Percentiles rank a stretch among this genome's conserved stretches.
Conservation (phyloP, 2,113 vertebrate species). For the Indicator indicator region DNA sequence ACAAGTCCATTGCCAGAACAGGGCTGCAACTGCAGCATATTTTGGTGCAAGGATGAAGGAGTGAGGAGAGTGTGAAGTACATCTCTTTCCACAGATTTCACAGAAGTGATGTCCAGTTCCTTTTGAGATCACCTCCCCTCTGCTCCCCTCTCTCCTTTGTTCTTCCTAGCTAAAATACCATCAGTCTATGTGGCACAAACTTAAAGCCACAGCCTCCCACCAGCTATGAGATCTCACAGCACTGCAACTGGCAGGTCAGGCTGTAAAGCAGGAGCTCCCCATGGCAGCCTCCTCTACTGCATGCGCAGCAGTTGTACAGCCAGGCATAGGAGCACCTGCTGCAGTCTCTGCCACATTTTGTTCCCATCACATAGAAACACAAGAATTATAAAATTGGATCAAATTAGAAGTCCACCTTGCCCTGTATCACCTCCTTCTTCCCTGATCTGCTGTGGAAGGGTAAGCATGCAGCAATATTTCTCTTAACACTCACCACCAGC, state of each 20-base stretch:
- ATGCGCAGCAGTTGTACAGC: fast-evolving
- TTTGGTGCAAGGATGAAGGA: neutral
- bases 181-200: fast-evolving
- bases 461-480: neutral
- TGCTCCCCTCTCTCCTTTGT: neutral
- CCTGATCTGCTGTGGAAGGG: neutral
- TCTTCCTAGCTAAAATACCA: neutral
- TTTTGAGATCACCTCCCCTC: neutral
- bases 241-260: neutral
- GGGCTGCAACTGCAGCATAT: neutral
- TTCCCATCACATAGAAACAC: neutral
- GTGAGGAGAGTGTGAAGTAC: neutral
- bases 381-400: neutral
- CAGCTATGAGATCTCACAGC: neutral
- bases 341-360: neutral
- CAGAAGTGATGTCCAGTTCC: neutral
- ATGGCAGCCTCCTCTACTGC: neutral
- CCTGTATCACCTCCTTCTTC: neutral
- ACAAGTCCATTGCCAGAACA: neutral
- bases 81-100: neutral
- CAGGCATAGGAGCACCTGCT: neutral
- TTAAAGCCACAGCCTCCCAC: neutral
- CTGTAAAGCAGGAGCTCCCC: neutral
- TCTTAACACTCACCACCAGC: neutral
- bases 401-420: neutral